A percentile compares a stretch with the other conserved stretches of the same genome.
phyloP scores from a whole-genome alignment of 2,888 invertebrate genomes.

The Hirtodrosophila confusa region DNA sequence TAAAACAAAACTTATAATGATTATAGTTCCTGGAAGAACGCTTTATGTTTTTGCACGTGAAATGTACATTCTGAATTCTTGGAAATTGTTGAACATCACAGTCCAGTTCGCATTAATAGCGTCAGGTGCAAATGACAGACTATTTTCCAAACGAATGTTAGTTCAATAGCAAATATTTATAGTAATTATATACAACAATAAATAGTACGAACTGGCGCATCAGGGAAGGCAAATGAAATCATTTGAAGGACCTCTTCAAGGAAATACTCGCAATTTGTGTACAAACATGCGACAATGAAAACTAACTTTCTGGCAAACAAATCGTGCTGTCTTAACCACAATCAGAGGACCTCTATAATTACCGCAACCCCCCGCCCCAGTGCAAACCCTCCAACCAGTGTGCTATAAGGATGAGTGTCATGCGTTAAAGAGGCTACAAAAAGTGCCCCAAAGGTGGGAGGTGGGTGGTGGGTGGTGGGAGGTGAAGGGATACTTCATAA shows the following conservation, averaged over 20 bases:
- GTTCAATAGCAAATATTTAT: constrained; percentile 66
- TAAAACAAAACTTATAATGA: no score
- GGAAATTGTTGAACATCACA: no score
- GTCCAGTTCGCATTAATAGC: no score
- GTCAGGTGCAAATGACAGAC: constrained; percentile 38
- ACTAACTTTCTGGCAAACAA: constrained; percentile 75
- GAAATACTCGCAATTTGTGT: constrained; percentile 66
- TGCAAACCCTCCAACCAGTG: no score
- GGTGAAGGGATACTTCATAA: constrained; percentile 53
- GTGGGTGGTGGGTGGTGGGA: not conserved
- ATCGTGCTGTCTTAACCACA: constrained; percentile 51
- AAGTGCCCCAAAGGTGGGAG: not conserved
- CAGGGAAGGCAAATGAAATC: constrained; percentile 61
- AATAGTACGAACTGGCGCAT: constrained; percentile 17
- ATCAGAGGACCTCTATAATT: constrained; percentile 46
- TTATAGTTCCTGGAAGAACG: no score
- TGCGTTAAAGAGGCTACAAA: constrained; percentile 65
- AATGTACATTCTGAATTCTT: not conserved
- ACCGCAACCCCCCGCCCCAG: constrained; percentile 2
- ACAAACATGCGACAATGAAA: constrained; percentile 78
- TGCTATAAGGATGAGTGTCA: constrained; percentile 60
- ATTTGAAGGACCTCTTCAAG: constrained; percentile 40
- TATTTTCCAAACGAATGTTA: constrained; percentile 39
- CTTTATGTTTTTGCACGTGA: no score
- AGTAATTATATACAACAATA: constrained; percentile 67